Base-by-base conservation (phyloP, 2,888 invertebrate species). In the Mythimna impura region DNA sequence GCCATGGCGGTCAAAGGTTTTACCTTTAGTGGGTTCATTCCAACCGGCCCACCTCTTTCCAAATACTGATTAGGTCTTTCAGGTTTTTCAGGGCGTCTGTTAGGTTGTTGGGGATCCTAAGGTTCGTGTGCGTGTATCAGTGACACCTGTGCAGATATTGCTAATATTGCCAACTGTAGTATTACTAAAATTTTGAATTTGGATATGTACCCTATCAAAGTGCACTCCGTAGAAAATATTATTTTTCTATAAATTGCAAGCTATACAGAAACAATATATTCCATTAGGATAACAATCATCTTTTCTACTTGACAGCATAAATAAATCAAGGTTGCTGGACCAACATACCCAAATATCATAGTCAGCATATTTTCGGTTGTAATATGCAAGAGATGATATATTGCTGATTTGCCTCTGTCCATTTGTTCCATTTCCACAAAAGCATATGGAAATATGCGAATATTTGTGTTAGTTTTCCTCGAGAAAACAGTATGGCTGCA, bases 401-500 rank as follows among this genome's bases (percentile, higher is more conserved):
- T 71, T 52, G 50, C 63, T 68, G 58, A 69, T 55, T 62, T 64
- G 61, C 30, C 10, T 40, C 1, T 34, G 50, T 25, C 7, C 57
- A 40, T 57, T 62, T 58, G 43, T 71, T 65, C 57, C 20, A 66
- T 72, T 69, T 47, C 40, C 22, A 52, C 63, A 63, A 63, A 60
- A 30, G 17, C 34, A 10, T 55, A 81, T 66, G 67, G 62, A 69
- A 71, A 77, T 76, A 57, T 12, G 25, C n/a, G n/a, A 34, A 64
- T 36, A 61, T 81, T 58, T 62, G 40, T 54, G 25, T 68, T 30
- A 47, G 78, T 80, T 80, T 72, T 82, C 78, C 60, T 40, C 10
- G 40, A 71, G 82, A 78, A 78, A 81, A 78, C 58, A 34, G 60
- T 50, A 66, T 55, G 55, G 61, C 4, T n/a, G 22, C 71, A 66